Evolutionary conservation across 2,797 vertebrate genomes (phyloP).

Genomic region (Anniella stebbinsi): DNA sequence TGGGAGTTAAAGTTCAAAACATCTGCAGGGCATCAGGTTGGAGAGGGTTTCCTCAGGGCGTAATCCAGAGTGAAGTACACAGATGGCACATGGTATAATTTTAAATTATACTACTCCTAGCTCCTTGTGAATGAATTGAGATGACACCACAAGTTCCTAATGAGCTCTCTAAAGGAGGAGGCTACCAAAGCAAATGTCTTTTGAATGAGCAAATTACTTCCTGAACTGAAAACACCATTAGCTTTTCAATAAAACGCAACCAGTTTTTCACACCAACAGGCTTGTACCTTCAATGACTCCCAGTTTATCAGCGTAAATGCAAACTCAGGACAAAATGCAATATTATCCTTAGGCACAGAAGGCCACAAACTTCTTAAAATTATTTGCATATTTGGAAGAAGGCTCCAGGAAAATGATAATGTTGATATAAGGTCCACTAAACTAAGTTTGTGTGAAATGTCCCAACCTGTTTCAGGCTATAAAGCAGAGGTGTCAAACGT

Average conservation of each 20-base stretch:
- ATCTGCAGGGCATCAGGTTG: no score
- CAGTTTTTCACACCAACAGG: background rate
- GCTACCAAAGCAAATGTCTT: conserved; percentile 62
- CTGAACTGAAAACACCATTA: conserved; percentile 41
- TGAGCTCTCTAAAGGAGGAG: conserved; percentile 47
- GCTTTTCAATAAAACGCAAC: conserved; percentile 48
- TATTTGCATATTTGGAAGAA: no score
- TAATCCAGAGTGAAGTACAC: background rate
- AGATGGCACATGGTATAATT: background rate
- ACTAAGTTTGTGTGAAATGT: background rate
- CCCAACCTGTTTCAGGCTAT: background rate
- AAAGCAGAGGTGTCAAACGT: background rate
- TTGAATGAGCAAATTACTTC: conserved; percentile 66
- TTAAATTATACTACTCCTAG: conserved; percentile 2
- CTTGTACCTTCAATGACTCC: background rate
- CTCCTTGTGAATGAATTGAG: conserved; percentile 32
- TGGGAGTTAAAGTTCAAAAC: no score
- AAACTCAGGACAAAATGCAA: background rate
- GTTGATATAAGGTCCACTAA: no score
- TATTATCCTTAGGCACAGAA: background rate
- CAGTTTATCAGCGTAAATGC: rapidly evolving
- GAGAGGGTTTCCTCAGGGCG: no score
- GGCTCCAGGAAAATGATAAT: no score
- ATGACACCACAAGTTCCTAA: conserved; percentile 48
- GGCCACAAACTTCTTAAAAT: background rate